A percentile compares a stretch with the other conserved stretches of the same genome.
Evolutionary conservation across 2,888 invertebrate genomes (phyloP).

Genomic region (Deilephila elpenor): DNA sequence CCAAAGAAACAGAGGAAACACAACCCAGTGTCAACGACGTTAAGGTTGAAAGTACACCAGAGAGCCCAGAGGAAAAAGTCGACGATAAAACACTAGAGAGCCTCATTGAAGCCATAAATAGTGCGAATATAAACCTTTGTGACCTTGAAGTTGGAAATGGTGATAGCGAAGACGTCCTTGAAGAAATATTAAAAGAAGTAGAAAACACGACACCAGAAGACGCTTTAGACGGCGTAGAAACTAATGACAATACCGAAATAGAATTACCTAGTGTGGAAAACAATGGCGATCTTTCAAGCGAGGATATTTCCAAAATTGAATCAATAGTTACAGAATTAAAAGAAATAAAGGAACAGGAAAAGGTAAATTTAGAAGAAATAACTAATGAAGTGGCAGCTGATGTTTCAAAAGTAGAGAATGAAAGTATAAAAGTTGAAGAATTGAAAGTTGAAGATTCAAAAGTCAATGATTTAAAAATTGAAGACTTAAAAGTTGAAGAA

Average conservation of each 20-base stretch:
- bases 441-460: not conserved
- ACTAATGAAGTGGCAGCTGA: conserved; percentile 37
- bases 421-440: not conserved
- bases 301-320: conserved; percentile 24
- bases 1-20: conserved; percentile 44
- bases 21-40: conserved; percentile 45
- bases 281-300: conserved; percentile 29
- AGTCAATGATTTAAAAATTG: not conserved
- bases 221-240: not conserved
- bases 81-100: conserved; percentile 67
- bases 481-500: not conserved
- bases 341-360: not conserved
- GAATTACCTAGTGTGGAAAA: conserved; percentile 12
- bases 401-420: conserved; percentile 7
- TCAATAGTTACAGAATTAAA: conserved; percentile 27
- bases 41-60: conserved; percentile 42
- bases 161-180: conserved; percentile 29
- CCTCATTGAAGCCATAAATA: conserved; percentile 69
- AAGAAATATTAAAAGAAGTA: conserved; percentile 23
- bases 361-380: conserved; percentile 36
- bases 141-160: conserved; percentile 62
- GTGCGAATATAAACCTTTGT: conserved; percentile 64
- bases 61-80: conserved; percentile 48
- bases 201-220: conserved; percentile 1
- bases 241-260: not conserved